Base-by-base conservation (phyloP, 2,797 vertebrate genomes). In the Antennarius maculatus region DNA sequence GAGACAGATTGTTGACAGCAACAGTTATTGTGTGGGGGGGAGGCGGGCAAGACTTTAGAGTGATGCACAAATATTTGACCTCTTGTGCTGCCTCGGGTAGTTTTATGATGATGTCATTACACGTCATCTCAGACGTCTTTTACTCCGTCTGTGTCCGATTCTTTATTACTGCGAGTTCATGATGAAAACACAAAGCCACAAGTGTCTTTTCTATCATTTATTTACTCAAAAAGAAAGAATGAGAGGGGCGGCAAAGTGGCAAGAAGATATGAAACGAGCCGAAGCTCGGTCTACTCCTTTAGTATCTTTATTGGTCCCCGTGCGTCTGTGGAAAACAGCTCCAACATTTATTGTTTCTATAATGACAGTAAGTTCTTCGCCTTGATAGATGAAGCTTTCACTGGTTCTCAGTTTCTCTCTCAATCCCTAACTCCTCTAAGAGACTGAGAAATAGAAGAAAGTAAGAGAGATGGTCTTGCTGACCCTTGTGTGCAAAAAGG, bases 351-450 rank as follows among this genome's bases (percentile, higher is more conserved):
- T 86, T 85, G 69, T 87, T 82, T 82, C 71, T 83, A 31, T 72
- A 70, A 83, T 60, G 73, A 51, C 58, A 48, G 61, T 74, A 83
- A 80, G 70, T 84, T 82, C 54, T 80, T 54, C 16, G 18, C 72
- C 80, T 79, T 89, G 89, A 90, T 87, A 81, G 77, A 90, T 88
- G 86, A 61, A 47, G 76, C 83, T 79, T 83, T 86, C 88, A 87
- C 62, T 50, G 55, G 64, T 71, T 66, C 52, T 51, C 48, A 76
- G 74, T 61, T 61, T 66, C 69, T 79, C 79, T 57, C 80, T 86
- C 79, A 66, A 85, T 87, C 81, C 84, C 64, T 60, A 53, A 63
- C 72, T 62, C 57, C 61, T 81, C 76, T 78, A 74, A 55, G 53
- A 71, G 62, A 69, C 23, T 1, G 58, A 59, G 41, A 49, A 51